Evolutionary conservation across 2,113 vertebrate genomes (phyloP).

Genomic region (Ptyas mucosa): DNA sequence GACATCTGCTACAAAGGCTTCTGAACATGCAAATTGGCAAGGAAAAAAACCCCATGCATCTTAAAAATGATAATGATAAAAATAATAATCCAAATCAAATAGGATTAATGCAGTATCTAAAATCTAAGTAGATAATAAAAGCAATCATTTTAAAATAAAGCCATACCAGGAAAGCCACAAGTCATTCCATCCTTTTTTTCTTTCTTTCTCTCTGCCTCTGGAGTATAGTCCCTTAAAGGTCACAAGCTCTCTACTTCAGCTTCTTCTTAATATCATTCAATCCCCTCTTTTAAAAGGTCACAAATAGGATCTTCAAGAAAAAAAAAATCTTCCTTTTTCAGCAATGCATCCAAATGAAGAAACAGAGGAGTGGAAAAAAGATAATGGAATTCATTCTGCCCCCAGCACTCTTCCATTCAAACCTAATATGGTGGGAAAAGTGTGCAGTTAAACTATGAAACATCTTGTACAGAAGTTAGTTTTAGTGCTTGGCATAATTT

Average conservation of each 20-base stretch:
- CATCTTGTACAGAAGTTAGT: background rate
- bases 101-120: background rate
- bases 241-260: background rate
- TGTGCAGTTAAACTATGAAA: background rate
- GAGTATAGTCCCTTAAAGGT: constrained; percentile 3
- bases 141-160: background rate
- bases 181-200: background rate
- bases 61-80: background rate
- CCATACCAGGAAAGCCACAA: background rate
- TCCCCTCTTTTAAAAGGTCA: constrained; percentile 16
- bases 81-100: background rate
- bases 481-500: background rate
- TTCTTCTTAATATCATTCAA: background rate
- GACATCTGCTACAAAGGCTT: background rate
- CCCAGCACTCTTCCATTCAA: background rate
- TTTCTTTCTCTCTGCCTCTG: background rate
- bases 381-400: background rate
- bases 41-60: background rate
- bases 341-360: background rate
- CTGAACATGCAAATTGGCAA: background rate
- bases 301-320: background rate
- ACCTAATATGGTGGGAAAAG: background rate
- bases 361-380: background rate
- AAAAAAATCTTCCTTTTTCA: background rate
- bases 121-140: background rate